Conservation (phyloP, 2,797 vertebrate species). For the Apogon hyalosoma region DNA sequence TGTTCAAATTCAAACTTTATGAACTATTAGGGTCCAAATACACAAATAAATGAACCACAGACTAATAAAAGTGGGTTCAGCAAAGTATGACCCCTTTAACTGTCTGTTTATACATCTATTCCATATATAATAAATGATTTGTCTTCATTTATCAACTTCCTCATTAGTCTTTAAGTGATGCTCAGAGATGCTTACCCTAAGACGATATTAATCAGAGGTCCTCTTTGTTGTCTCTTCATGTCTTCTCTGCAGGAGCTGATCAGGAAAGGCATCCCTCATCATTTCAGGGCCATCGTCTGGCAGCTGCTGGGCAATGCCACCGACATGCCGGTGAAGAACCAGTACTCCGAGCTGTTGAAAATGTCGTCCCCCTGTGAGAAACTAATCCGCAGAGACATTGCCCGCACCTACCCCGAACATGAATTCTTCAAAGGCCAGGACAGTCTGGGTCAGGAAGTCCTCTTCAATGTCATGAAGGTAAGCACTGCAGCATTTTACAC, state of each 20-base stretch:
- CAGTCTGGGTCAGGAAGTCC: conserved; percentile 97
- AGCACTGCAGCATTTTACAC: conserved; percentile 31
- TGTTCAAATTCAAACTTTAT: too few species aligned
- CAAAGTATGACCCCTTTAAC: background rate
- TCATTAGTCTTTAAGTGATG: conserved; percentile 11
- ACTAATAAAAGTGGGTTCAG: too few species aligned
- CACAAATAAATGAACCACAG: too few species aligned
- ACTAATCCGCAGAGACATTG: conserved; percentile 97
- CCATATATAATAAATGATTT: conserved; percentile 16
- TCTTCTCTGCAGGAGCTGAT: conserved; percentile 90
- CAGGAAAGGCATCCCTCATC: conserved; percentile 97
- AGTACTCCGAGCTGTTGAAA: conserved; percentile 97
- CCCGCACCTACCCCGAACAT: conserved; percentile 97
- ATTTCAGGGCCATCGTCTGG: conserved; percentile 99
- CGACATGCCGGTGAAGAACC: conserved; percentile 97
- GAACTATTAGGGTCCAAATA: too few species aligned
- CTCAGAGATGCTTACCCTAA: conserved; percentile 7
- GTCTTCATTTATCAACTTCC: conserved; percentile 8
- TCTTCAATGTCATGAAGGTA: conserved; percentile 99
- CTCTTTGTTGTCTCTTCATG: background rate
- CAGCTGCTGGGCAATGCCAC: conserved; percentile 96
- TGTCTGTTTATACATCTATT: conserved; percentile 12
- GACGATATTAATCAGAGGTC: background rate
- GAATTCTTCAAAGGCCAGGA: conserved; percentile 99
- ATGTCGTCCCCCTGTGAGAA: conserved; percentile 99